Conservation (phyloP, 2,797 vertebrate species). For the Esox masquinongy region DNA sequence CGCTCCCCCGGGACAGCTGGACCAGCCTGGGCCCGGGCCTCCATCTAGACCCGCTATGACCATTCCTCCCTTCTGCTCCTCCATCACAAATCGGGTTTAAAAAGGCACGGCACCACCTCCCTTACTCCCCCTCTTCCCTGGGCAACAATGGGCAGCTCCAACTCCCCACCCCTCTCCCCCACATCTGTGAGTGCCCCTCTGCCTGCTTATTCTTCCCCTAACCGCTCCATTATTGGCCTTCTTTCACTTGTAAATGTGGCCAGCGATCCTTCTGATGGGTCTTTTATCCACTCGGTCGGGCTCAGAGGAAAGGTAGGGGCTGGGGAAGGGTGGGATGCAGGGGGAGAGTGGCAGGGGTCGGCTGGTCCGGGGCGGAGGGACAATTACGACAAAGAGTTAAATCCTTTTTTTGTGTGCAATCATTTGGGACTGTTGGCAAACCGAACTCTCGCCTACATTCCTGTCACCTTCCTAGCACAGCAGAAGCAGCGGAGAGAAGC, state of each 20-base stretch:
- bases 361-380: conserved; percentile 60
- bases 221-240: conserved; percentile 77
- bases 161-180: conserved; percentile 35
- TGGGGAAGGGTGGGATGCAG: conserved; percentile 27
- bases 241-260: conserved; percentile 82
- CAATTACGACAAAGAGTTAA: conserved; percentile 72
- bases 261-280: conserved; percentile 77
- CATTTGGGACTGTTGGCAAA: conserved; percentile 69
- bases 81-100: conserved; percentile 57
- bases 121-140: conserved; percentile 40
- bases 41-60: conserved; percentile 32
- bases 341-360: conserved; percentile 28
- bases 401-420: conserved; percentile 76
- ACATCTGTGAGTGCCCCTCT: conserved; percentile 79
- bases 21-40: conserved; percentile 19
- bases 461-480: conserved; percentile 27
- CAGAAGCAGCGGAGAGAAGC: neutral
- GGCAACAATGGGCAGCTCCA: conserved; percentile 66
- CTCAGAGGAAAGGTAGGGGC: conserved; percentile 65
- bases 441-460: conserved; percentile 52
- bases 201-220: conserved; percentile 76
- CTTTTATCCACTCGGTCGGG: conserved; percentile 73
- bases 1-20: conserved; percentile 61
- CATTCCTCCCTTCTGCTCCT: conserved; percentile 35
- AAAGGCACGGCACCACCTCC: conserved; percentile 55